Conservation (phyloP, 2,113 vertebrate genomes). For the Porphyrio hochstetteri region DNA sequence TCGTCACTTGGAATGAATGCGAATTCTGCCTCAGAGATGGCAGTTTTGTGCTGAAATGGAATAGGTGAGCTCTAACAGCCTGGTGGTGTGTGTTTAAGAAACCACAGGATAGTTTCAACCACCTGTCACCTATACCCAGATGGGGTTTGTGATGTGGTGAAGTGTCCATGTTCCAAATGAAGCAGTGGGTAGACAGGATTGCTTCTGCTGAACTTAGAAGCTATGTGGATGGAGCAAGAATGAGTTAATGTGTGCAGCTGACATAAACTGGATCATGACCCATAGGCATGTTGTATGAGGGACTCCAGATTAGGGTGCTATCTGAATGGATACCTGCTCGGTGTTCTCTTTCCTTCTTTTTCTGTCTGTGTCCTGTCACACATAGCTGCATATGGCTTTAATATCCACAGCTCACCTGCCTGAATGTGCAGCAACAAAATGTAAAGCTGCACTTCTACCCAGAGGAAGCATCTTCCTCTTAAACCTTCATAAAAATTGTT, state of each 20-base stretch:
- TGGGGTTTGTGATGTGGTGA: accelerated
- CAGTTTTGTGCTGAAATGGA: not conserved
- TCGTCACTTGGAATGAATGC: not conserved
- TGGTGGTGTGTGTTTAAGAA: not conserved
- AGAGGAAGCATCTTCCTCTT: not conserved
- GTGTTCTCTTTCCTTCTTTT: not conserved
- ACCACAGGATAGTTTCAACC: not conserved
- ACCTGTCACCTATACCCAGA: not conserved
- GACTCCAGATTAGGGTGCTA: not conserved
- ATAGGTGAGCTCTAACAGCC: not conserved
- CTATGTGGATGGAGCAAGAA: not conserved
- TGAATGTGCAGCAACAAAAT: not conserved
- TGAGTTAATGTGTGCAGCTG: not conserved
- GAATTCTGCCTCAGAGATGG: not conserved
- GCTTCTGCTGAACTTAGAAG: not conserved
- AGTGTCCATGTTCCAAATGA: not conserved
- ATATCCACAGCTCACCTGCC: not conserved
- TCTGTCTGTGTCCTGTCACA: not conserved
- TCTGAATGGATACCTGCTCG: not conserved
- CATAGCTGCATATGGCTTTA: not conserved
- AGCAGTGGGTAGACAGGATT: not conserved
- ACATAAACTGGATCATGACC: not conserved
- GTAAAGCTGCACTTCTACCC: not conserved
- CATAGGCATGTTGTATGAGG: not conserved
- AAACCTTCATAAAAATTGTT: not conserved